Evolutionary conservation across 2,797 vertebrate species (phyloP).

Genomic region (Leucoraja ocellata): DNA sequence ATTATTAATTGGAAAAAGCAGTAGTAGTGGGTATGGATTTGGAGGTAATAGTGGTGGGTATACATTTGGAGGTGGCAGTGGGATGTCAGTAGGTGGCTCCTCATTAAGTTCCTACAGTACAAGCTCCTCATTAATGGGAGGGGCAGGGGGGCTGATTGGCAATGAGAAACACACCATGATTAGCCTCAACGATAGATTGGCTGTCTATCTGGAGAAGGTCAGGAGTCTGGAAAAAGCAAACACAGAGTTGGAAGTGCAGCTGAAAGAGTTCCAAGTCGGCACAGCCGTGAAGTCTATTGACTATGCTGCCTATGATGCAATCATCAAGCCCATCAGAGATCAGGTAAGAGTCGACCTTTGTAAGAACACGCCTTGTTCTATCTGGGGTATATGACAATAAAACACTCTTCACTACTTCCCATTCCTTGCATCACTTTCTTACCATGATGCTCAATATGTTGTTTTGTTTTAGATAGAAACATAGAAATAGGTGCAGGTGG

Average conservation of each 20-base stretch:
- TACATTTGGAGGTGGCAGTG: background rate
- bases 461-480: no score
- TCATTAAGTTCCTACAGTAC: no score
- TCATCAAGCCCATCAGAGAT: background rate
- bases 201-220: background rate
- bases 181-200: background rate
- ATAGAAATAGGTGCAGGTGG: no score
- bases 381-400: no score
- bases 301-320: background rate
- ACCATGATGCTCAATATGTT: no score
- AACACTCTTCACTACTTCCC: background rate
- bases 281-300: background rate
- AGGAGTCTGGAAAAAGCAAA: background rate
- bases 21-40: background rate
- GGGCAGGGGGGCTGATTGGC: background rate
- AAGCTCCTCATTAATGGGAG: background rate
- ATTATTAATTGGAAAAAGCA: fast-evolving
- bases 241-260: background rate
- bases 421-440: background rate
- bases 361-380: no score
- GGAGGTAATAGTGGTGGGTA: fast-evolving
- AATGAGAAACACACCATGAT: background rate
- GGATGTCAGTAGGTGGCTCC: background rate
- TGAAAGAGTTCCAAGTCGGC: background rate
- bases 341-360: background rate